phyloP scores from a whole-genome alignment of 2,113 vertebrate species.

The Pimephales promelas region DNA sequence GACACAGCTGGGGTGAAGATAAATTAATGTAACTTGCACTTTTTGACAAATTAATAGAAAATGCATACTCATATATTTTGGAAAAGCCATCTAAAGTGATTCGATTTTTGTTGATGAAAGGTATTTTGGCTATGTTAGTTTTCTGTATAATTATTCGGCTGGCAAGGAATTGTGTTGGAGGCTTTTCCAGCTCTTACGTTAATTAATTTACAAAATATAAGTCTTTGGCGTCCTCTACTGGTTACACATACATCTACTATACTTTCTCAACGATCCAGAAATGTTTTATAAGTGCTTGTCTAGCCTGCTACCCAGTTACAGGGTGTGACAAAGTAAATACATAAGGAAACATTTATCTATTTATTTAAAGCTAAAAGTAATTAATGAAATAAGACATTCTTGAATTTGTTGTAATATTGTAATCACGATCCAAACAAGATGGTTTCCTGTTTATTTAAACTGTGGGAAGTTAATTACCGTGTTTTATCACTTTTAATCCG shows the following conservation, averaged over 20 bases:
- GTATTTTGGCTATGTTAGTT: background rate
- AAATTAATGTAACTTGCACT: background rate
- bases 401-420: background rate
- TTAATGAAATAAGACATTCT: background rate
- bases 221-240: background rate
- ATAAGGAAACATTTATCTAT: background rate
- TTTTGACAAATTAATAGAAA: background rate
- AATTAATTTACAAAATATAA: background rate
- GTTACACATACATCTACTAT: background rate
- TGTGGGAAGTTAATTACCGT: background rate
- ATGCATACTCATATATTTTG: background rate
- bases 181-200: background rate
- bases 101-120: background rate
- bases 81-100: background rate
- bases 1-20: background rate
- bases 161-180: background rate
- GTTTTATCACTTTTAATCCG: background rate
- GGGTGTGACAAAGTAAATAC: background rate
- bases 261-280: background rate
- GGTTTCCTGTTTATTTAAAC: background rate
- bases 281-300: background rate
- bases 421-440: background rate
- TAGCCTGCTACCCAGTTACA: background rate
- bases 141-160: background rate
- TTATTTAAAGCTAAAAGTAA: background rate